Evolutionary conservation across 2,113 vertebrate genomes (phyloP).

Genomic region (Chionodraco myersi): DNA sequence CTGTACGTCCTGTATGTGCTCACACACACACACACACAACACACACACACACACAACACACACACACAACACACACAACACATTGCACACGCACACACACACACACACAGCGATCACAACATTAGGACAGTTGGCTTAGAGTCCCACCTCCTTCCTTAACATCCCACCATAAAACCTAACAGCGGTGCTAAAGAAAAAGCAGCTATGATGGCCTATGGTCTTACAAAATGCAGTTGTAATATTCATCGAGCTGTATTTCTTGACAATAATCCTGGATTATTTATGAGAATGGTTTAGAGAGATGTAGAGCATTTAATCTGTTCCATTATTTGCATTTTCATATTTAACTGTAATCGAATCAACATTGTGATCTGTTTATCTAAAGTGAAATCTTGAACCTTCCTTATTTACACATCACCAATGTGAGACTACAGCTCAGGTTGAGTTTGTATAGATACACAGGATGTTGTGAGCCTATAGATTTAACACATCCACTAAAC

Average conservation of each 20-base stretch:
- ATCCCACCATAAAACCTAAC: conserved; percentile 49
- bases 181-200: conserved; percentile 28
- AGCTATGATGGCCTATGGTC: background rate
- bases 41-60: background rate
- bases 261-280: background rate
- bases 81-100: no score
- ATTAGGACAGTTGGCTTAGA: conserved; percentile 71
- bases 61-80: background rate
- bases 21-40: conserved; percentile 32
- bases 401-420: background rate
- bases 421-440: background rate
- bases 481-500: conserved; percentile 24
- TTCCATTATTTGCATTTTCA: background rate
- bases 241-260: background rate
- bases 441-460: background rate
- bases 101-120: conserved; percentile 51
- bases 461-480: background rate
- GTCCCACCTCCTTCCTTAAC: conserved; percentile 67
- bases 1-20: conserved; percentile 39
- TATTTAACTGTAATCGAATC: background rate
- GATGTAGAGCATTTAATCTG: background rate
- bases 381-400: background rate
- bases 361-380: background rate
- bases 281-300: background rate
- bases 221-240: background rate